Conservation (phyloP, 1,140 invertebrate genomes). For the Drosophila orosa region DNA sequence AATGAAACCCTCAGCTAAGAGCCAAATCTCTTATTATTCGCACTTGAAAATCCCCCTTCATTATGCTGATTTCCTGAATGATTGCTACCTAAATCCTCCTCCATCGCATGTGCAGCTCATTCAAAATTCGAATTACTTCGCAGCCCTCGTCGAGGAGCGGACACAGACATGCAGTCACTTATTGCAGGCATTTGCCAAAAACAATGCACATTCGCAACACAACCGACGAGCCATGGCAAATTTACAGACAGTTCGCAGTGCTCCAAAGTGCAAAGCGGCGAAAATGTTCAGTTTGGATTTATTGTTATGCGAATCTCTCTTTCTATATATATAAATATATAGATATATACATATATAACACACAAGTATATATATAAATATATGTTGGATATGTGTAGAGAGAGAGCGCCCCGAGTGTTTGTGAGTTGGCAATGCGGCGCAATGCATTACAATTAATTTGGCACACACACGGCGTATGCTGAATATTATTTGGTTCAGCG, state of each 20-base stretch:
- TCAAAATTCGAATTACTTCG: constrained; percentile 44
- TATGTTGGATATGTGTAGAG: constrained; percentile 1
- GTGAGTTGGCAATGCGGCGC: constrained; percentile 36
- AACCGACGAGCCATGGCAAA: constrained; percentile 34
- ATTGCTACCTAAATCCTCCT: constrained; percentile 24
- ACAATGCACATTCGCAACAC: constrained; percentile 33
- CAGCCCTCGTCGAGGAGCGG: constrained; percentile 26
- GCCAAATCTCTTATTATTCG: constrained; percentile 11
- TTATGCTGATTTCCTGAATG: constrained; percentile 1
- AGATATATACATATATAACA: constrained; percentile 3
- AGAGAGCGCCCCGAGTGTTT: neutral
- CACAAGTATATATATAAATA: constrained; percentile 9
- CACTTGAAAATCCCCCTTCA: neutral
- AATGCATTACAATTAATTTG: constrained; percentile 74
- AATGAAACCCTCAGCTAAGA: neutral
- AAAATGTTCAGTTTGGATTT: constrained; percentile 68
- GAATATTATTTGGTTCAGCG: constrained; percentile 54
- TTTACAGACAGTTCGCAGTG: constrained; percentile 58
- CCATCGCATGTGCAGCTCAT: constrained; percentile 30
- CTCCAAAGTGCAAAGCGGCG: constrained; percentile 47
- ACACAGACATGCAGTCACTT: constrained; percentile 11
- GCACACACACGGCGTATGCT: constrained; percentile 68
- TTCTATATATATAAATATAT: constrained; percentile 1
- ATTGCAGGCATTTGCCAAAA: constrained; percentile 54
- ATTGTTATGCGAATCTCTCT: constrained; percentile 59